Conservation (phyloP, 2,888 invertebrate genomes). For the Pyrocoelia pectoralis region DNA sequence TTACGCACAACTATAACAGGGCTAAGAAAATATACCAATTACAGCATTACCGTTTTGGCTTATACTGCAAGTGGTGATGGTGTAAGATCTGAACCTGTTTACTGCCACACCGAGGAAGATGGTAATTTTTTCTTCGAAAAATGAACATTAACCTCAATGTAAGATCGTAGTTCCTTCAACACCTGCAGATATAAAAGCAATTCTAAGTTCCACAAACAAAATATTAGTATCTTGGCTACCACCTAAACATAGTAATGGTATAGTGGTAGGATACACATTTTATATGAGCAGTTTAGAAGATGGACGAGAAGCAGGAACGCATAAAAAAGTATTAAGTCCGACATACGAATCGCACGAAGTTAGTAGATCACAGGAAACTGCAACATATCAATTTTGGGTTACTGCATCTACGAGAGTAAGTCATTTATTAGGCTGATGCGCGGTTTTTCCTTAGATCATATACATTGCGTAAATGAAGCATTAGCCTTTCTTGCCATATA, state of each 20-base stretch:
- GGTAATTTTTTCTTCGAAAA: slow-evolving; percentile 62
- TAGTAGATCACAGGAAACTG: slow-evolving; percentile 72
- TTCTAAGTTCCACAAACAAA: slow-evolving; percentile 84
- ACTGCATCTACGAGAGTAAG: slow-evolving; percentile 76
- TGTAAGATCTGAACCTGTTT: slow-evolving; percentile 81
- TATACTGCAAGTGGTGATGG: slow-evolving; percentile 92
- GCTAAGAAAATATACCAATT: slow-evolving; percentile 87
- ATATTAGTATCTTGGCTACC: slow-evolving; percentile 91
- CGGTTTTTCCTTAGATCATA: no score
- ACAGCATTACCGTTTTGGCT: slow-evolving; percentile 89
- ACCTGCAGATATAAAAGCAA: slow-evolving; percentile 90
- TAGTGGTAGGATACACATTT: slow-evolving; percentile 82
- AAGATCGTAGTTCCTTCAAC: slow-evolving; percentile 79
- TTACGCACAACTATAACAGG: slow-evolving; percentile 76
- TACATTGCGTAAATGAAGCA: no score
- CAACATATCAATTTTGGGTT: slow-evolving; percentile 78
- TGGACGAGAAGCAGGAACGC: slow-evolving; percentile 80
- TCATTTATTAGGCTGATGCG: background rate
- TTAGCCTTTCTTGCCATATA: no score
- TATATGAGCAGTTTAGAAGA: slow-evolving; percentile 84
- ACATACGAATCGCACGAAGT: slow-evolving; percentile 77
- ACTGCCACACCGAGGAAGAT: slow-evolving; percentile 90
- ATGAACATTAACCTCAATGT: background rate
- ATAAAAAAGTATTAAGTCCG: slow-evolving; percentile 76
- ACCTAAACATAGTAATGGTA: slow-evolving; percentile 84